Base-by-base conservation (phyloP, 2,113 vertebrate species). In the Brachyhypopomus gauderio region DNA sequence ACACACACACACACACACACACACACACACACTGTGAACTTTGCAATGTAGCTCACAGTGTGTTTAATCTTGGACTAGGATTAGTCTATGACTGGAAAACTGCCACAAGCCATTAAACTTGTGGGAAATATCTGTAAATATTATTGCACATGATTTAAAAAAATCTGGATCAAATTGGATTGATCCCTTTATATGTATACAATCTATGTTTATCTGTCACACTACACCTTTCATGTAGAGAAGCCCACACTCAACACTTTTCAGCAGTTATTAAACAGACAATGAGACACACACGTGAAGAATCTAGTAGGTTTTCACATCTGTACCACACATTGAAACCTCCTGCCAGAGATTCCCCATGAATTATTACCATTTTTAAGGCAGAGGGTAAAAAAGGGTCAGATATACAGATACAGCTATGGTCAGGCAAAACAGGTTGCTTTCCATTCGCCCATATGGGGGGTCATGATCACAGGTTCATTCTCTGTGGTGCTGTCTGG, bases 271-370 rank as follows among this genome's bases (percentile, higher is more conserved):
- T 81, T 73, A 84, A 69, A 72, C 60, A 78, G 69, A 72, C 72
- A 71, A 76, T 77, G 56, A 86, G 86, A 84, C 82, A 74, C 73
- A 74, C 72, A 88, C 72, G 77, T 88, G 78, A 89, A 86, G 86
- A 86, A 72, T 66, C 66, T 85, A 87, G 84, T 82, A 80, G 84
- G 81, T 87, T 85, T 83, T 80, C 88, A 90, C 90, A 92, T 93
- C 91, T 94, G 91, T 81, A 86, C 60, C 84, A 86, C 89, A 92
- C 88, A 91, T 89, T 91, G 85, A 25, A 78, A 17, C 85, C 78
- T 83, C 87, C 90, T 91, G 83, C 86, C 87, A 82, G 75, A 88
- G 52, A 83, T 85, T 91, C 80, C 81, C 77, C 62, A 56, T 86
- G 85, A 90, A 89, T 89, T 85, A 86, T 88, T 79, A 82, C 79